Base-by-base conservation (phyloP, 1,140 invertebrate species). In the Panulirus ornatus region DNA sequence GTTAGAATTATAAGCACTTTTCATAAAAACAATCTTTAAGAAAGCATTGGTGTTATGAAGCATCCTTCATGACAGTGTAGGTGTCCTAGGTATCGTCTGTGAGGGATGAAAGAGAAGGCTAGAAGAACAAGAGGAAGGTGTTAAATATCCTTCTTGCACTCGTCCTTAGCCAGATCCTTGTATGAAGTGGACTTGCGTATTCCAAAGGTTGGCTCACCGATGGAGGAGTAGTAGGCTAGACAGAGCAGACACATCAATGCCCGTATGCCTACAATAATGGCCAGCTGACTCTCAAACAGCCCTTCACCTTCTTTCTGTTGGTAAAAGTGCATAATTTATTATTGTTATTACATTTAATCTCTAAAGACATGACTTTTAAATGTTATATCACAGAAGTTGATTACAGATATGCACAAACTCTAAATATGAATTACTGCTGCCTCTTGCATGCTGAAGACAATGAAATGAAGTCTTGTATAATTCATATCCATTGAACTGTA, bases 151-250 rank as follows among this genome's bases (percentile, higher is more conserved):
- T 89, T 89, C 79, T 89, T 89, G 70, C 58, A 34, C 42, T 89
- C 88, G 47, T 89, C 88, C 70, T 89, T 89, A 44, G 88, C 79
- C 70, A 89, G 58, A 42, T 89, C 88, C 81, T 82, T 89, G 79
- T 89, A 89, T 30, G 88, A 89, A 22, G 88, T 89, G 47, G 88
- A 89, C 70, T 89, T 89, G 76, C 88, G 79, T 70, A 89, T 89
- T 9, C 88, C 88, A 42, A 89, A 89, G 51, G 88, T 89, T 14
- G 88, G 88, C 88, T 89, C 88, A 89, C 88, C 88, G 51, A 89
- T 89, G 79, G 88, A 89, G 88, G 83, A 89, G 88, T 84, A 89
- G 88, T 89, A 89, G 36, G 79, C 88, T 47, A 89, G 36, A 38
- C 88, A 89, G n/a, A 89, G 63, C 36, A 89, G 79, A 84, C 88